Evolutionary conservation across 2,888 invertebrate genomes (phyloP), one percentile per base, ranked within the genome.

Genomic region (Thalpophila matura): DNA sequence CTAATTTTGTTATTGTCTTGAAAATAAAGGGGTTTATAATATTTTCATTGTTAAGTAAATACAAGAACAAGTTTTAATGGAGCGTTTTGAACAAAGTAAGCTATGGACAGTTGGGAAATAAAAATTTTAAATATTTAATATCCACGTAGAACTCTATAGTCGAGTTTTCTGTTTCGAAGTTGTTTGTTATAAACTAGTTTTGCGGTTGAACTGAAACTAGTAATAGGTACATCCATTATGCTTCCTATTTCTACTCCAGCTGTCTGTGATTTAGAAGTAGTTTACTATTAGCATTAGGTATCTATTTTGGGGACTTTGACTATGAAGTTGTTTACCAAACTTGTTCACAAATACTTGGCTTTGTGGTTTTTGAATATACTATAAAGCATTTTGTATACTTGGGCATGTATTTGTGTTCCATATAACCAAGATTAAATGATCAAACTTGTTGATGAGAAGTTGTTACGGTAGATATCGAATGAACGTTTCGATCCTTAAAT

Each of bases 1-100:
- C 72, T 74, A 78, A 81, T 77, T 77, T 71, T 63, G 69, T 74
- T 67, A 74, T 76, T 75, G 63, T 67, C 59, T 61, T 53, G 27
- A 26, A 63, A 59, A 77, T 72, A 62, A 69, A 75, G 72, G 71
- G 63, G 69, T 60, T 68, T 65, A 68, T 57, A 64, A 63, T 67
- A 67, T 62, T 68, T 71, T 66, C 51, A 55, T 74, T 73, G 63
- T 66, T 60, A 27, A 51, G 50, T 56, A 46, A 64, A 61, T 42
- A 67, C 54, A 75, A 66, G 43, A 71, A 68, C 38, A 78, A 65
- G 59, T 71, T 78, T 65, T 16, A 59, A 63, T 47, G 40, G 58
- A 70, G 50, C 43, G 33, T 55, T 77, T 65, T 33, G 47, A 75
- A 50, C 49, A 43, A 37, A 54, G 27, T 50, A 53, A 75, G 53